Base-by-base conservation (phyloP, 2,888 invertebrate species). In the Antitype chi region DNA sequence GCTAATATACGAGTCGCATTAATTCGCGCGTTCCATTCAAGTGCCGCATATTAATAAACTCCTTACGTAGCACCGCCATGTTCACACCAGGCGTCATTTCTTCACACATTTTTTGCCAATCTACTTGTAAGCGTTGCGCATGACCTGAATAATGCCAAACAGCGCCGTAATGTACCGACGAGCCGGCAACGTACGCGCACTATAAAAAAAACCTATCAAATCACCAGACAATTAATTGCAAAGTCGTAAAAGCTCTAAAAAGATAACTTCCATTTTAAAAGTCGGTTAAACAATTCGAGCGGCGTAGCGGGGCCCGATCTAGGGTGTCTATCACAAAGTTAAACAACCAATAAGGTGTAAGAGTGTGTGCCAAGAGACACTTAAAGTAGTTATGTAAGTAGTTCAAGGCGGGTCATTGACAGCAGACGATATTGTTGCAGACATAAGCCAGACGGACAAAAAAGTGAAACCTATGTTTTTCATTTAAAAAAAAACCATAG, bases 351-450 rank as follows among this genome's bases (percentile, higher is more conserved):
- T 88, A 88, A 88, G 88, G 88, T 78, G 76, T 80, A 88, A 89
- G 89, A 90, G 88, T 84, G 88, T 85, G 86, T 80, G 86, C 87
- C 88, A 89, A 89, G 87, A 88, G 88, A 85, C 88, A 88, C 85
- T 86, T 85, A 81, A 86, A 88, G 88, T 88, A 87, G 92, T 94
- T 94, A 95, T 92, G 93, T 94, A 95, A 95, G 90, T 96, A 92
- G 96, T 96, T 95, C 96, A 96, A 96, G 96, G 96, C 92, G 90
- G 96, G 94, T 95, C 96, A 91, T 93, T 94, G 96, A 92, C 95
- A 90, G 90, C 91, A 89, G 92, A 91, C 94, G 90, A 91, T 92
- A 93, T 93, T 91, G 91, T 90, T 93, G 91, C 94, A 96, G 96
- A 96, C 96, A 90, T 90, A 88, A 90, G 91, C 95, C 94, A 96